A percentile compares a stretch with the other conserved stretches of the same genome.
phyloP scores from a whole-genome alignment of 2,113 vertebrate genomes.

The Oenanthe melanoleuca region DNA sequence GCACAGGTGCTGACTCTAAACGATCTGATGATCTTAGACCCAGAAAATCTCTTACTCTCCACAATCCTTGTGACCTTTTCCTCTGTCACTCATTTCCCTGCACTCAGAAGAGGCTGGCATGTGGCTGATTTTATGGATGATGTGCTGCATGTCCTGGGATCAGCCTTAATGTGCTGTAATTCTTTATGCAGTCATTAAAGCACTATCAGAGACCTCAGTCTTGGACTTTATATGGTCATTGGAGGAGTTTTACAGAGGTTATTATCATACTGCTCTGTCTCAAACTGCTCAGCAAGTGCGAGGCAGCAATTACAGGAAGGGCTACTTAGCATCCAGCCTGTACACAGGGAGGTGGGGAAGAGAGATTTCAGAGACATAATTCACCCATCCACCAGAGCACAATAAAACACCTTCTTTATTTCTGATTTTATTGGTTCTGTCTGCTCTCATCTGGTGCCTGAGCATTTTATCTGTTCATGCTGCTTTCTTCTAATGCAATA shows the following conservation, averaged over 20 bases:
- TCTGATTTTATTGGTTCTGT: constrained; percentile 50
- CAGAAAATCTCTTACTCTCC: not conserved
- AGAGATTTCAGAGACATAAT: not conserved
- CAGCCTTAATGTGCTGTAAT: not conserved
- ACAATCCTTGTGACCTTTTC: not conserved
- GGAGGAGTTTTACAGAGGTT: not conserved
- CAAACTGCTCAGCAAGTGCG: rapidly evolving
- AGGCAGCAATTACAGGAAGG: not conserved
- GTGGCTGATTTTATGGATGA: not conserved
- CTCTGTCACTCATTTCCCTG: not conserved
- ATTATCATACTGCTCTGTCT: not conserved
- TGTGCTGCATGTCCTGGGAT: not conserved
- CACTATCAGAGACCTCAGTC: not conserved
- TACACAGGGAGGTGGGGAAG: not conserved
- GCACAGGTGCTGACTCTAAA: not conserved
- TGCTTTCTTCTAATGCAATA: constrained; percentile 2
- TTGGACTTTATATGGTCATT: not conserved
- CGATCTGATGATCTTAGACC: not conserved
- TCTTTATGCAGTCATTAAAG: not conserved
- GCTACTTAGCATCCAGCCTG: not conserved
- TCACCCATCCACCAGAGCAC: constrained; percentile 20
- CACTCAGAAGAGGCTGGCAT: not conserved
- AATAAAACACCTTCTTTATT: constrained; percentile 36
- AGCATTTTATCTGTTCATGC: not conserved
- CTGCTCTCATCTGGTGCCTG: constrained; percentile 44